Conservation (phyloP, 1,140 invertebrate genomes). For the Aleiodes sp. region DNA sequence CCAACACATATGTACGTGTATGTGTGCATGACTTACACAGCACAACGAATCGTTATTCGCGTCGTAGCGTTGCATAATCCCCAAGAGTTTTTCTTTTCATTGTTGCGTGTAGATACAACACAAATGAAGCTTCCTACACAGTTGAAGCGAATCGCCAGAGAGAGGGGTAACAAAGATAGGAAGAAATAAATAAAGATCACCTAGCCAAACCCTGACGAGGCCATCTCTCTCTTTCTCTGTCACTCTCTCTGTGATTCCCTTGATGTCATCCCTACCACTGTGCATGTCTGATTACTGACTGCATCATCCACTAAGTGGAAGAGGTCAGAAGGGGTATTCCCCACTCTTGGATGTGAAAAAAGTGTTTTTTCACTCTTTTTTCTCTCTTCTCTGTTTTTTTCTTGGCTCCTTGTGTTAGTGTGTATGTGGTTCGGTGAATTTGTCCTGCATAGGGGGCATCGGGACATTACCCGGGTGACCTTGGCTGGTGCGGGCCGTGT, state of each 20-base stretch:
- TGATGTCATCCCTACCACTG: constrained; percentile 10
- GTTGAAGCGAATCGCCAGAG: background rate
- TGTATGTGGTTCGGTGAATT: constrained; percentile 56
- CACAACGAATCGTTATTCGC: constrained; percentile 42
- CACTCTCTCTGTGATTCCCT: constrained; percentile 4
- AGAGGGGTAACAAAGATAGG: background rate
- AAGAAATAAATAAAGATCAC: constrained; percentile 13
- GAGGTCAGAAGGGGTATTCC: constrained; percentile 14
- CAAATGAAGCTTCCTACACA: constrained; percentile 5
- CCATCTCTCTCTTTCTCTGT: background rate
- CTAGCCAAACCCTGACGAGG: background rate
- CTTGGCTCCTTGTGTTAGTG: background rate
- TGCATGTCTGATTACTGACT: background rate
- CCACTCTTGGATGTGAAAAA: background rate
- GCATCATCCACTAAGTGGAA: constrained; percentile 6
- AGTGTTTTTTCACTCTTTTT: background rate
- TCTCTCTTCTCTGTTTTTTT: background rate
- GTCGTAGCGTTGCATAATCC: constrained; percentile 49
- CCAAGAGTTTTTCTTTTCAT: constrained; percentile 31
- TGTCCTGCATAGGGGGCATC: constrained; percentile 67
- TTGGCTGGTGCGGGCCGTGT: constrained; percentile 56
- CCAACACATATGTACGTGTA: background rate
- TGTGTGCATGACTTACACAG: constrained; percentile 6
- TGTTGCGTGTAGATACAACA: constrained; percentile 19
- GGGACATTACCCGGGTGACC: constrained; percentile 67